Base-by-base conservation (phyloP, 53 echinoderm and acorn worm species). In the Stichopus horrens region DNA sequence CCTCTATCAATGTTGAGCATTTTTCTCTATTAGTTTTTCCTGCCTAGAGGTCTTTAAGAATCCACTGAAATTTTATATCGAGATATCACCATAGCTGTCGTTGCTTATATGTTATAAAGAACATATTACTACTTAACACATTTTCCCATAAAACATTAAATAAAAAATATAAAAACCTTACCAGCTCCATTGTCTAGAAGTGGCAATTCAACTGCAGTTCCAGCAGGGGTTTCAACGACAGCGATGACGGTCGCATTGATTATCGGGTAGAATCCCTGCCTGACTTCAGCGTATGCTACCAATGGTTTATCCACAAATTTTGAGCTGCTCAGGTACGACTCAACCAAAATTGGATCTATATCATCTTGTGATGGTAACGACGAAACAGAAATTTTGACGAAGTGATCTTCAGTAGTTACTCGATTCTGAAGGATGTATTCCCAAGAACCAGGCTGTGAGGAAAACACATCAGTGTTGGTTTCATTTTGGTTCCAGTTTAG, bases 161-260 rank as follows among this genome's bases (percentile, higher is more conserved):
- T 18, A 13, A 7, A 71, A 5, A 18, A 6, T 71, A 4, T 18
- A 16, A 71, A 7, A 71, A 18, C 1, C 37, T 56, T 89, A 93
- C 93, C 91, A 4, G 93, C 93, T 52, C 93, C 93, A 11, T 89
- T 93, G 75, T 93, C 93, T 21, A 86, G 71, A 20, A 93, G 89
- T 8, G 78, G 86, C 0, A 93, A n/a, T 3, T 54, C 21, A 6
- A 93, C 57, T 5, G 89, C 86, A 19, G 57, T 11, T 3, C 81
- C 57, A 16, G 71, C 18, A 3, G 93, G 93, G 23, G 91, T 78
- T 57, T 91, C 91, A 21, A 93, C 80, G 53, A 75, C 89, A 8
- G 91, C 93, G 79, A 79, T 80, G 54, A 93, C 93, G 8, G 80
- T 89, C 5, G 91, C 93, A 52, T 91, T 79, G 53, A 91, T 89